Evolutionary conservation across 2,888 invertebrate genomes (phyloP), one percentile per base, ranked within the genome.

Genomic region (Drosophila vallismaia): DNA sequence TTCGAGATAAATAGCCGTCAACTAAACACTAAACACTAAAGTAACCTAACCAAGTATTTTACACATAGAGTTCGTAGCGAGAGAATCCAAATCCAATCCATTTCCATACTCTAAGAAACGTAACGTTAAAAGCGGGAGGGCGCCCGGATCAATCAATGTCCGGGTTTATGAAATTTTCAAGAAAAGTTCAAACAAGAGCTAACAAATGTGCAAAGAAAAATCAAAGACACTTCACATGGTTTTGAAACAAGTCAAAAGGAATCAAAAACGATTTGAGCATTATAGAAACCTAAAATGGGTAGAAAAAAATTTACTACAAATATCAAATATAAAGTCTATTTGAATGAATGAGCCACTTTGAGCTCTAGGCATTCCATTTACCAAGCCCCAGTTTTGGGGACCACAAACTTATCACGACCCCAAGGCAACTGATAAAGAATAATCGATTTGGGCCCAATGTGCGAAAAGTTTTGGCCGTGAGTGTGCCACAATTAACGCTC

Each of bases 171-270:
- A 8, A 10, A 14, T 36, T 28, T 33, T 24, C n/a, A 67, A 14
- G 19, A 33, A 19, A 45, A 49, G 42, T 44, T 45, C 45, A 64
- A 57, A 59, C 28, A 28, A 29, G 54, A 64, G 46, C 50, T 55
- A 74, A 81, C 72, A 79, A 76, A 82, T 81, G 84, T 82, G 81
- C 81, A 84, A 81, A 82, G 60, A 73, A 52, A 77, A 82, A 84
- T 82, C 84, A 82, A 82, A 82, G 77, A 74, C 58, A 80, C 66
- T 77, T 76, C 63, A 80, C 71, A 81, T 58, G 81, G 69, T 80
- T 83, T 81, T 76, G 66, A 80, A 71, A 75, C 45, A 36, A 54
- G 69, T 66, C 73, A 81, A 60, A 1, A 55, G 40, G 56, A 82
- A 82, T 84, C 82, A 82, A 82, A 82, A 67, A 56, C 49, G 63